A percentile compares a stretch with the other conserved stretches of the same genome.
phyloP scores from a whole-genome alignment of 2,797 vertebrate genomes.

The Lutjanus argentimaculatus region DNA sequence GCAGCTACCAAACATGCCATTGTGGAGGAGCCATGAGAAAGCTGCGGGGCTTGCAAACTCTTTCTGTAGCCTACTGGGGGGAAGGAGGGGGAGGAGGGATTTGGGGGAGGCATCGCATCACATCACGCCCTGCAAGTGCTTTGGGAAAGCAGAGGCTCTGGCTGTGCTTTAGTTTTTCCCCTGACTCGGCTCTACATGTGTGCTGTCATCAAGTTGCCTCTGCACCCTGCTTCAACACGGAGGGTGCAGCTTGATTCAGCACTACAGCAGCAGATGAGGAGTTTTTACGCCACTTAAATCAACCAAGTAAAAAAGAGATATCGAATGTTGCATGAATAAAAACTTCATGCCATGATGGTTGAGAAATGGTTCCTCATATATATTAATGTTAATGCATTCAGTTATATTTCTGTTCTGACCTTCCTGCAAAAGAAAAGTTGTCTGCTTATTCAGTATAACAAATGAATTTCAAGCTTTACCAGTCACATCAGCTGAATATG shows the following conservation, averaged over 20 bases:
- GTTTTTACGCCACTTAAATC: background rate
- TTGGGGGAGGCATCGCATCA: slow-evolving; percentile 65
- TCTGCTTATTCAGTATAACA: slow-evolving; percentile 60
- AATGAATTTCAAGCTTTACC: slow-evolving; percentile 62
- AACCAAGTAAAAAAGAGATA: background rate
- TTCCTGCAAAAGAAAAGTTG: slow-evolving; percentile 67
- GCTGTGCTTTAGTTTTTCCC: slow-evolving; percentile 62
- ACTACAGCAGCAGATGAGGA: background rate
- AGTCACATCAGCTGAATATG: slow-evolving; percentile 48
- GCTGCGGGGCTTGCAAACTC: slow-evolving; percentile 90
- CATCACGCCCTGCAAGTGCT: slow-evolving; percentile 77
- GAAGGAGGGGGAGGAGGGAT: background rate
- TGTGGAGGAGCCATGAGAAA: slow-evolving; percentile 95
- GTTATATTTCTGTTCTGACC: slow-evolving; percentile 61
- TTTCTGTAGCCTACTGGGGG: slow-evolving; percentile 81
- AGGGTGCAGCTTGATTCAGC: slow-evolving; percentile 47
- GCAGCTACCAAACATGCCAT: slow-evolving; percentile 94
- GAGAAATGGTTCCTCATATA: background rate
- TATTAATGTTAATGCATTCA: slow-evolving; percentile 10
- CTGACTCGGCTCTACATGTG: slow-evolving; percentile 77
- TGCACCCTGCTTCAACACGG: slow-evolving; percentile 24
- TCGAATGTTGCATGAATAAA: background rate
- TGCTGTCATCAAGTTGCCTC: slow-evolving; percentile 74
- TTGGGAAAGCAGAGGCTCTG: slow-evolving; percentile 59
- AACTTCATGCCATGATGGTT: background rate